phyloP scores from a whole-genome alignment of 1,140 invertebrate species.

The Triops longicaudatus region DNA sequence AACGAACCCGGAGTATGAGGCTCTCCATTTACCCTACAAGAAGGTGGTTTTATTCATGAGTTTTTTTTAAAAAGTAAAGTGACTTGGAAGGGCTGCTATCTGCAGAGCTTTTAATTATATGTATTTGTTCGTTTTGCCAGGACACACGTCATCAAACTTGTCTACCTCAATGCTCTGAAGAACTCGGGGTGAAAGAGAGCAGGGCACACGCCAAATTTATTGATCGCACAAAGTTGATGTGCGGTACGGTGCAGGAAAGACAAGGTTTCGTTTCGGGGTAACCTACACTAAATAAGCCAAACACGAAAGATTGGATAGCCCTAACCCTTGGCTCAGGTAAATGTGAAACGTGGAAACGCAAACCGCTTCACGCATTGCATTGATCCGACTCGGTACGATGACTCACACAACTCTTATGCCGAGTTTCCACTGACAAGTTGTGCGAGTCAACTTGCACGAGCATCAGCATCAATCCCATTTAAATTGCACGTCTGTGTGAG shows the following conservation, averaged over 20 bases:
- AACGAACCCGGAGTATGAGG: background rate
- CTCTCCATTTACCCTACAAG: background rate
- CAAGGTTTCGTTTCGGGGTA: background rate
- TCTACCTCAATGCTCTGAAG: background rate
- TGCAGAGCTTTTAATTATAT: background rate
- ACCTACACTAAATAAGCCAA: slow-evolving; percentile 4
- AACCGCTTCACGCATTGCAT: slow-evolving; percentile 4
- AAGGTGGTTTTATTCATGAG: background rate
- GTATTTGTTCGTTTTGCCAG: background rate
- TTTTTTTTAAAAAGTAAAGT: background rate
- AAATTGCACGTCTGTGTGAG: too few relatives aligned
- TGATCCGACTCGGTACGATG: background rate
- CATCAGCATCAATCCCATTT: too few relatives aligned
- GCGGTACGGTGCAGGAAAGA: background rate
- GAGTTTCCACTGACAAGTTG: too few relatives aligned
- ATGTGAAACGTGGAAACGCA: background rate
- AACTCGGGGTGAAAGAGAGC: background rate
- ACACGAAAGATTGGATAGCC: background rate
- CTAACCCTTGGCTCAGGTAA: background rate
- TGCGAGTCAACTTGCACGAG: too few relatives aligned
- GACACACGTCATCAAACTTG: background rate
- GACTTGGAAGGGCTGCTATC: background rate
- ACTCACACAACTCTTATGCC: background rate
- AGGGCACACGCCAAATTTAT: slow-evolving; percentile 8
- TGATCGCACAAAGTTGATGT: background rate